These are phyloP conservation scores for Hypothenemus hampei DNA, from an alignment of 1,140 invertebrate species.

Conservation along the genomic window DNA sequence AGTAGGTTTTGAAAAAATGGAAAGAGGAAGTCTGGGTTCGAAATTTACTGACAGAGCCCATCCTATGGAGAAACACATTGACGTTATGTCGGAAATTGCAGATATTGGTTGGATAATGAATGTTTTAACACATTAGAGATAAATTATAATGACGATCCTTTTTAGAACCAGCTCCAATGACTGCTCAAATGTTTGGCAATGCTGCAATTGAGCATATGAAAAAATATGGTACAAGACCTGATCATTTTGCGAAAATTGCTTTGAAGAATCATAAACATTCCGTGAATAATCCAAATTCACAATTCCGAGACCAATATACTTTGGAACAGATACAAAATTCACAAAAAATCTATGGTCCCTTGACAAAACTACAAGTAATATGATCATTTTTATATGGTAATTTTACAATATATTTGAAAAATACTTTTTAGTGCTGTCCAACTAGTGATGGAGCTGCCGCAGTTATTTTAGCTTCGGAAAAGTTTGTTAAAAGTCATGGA, in stretches of 20 bases:
- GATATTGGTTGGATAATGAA: conserved; percentile 55
- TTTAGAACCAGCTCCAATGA: conserved; percentile 65
- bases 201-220: conserved; percentile 96
- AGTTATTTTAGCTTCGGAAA: conserved; percentile 84
- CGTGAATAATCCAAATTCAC: conserved; percentile 91
- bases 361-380: conserved; percentile 79
- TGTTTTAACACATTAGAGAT: not conserved
- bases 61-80: conserved; percentile 90
- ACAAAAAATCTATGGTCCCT: conserved; percentile 76
- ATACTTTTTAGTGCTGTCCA: conserved; percentile 69
- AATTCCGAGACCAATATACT: conserved; percentile 85
- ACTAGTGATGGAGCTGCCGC: conserved; percentile 95
- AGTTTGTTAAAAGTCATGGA: conserved; percentile 79
- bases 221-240: conserved; percentile 88
- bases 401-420: conserved; percentile 1
- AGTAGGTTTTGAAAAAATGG: conserved; percentile 98
- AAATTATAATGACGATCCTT: not conserved
- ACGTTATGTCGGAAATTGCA: conserved; percentile 74
- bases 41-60: conserved; percentile 85
- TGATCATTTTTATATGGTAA: not conserved
- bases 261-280: conserved; percentile 98
- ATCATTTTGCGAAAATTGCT: conserved; percentile 96
- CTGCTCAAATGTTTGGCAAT: conserved; percentile 96
- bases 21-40: conserved; percentile 77
- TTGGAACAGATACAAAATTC: conserved; percentile 86